Conservation (phyloP, 37 sponge, comb jelly and placozoan genomes). For the Sycon ciliatum region DNA sequence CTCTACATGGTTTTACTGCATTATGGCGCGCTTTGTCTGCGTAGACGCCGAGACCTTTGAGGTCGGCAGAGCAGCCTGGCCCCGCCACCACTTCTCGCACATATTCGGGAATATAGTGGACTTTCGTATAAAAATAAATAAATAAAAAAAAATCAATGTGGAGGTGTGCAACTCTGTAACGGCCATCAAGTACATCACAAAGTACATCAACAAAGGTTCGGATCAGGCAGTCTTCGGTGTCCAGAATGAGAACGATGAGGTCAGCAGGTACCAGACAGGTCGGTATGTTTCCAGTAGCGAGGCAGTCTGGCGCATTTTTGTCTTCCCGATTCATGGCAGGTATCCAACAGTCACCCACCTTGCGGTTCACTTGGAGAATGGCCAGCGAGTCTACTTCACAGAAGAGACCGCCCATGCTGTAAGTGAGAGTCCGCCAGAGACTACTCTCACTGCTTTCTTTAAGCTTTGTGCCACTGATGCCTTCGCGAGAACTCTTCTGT, state of each 20-base stretch:
- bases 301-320: conserved; percentile 38
- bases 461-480: conserved; percentile 22
- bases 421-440: neutral
- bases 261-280: conserved; percentile 15
- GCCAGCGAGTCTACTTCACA: conserved; percentile 38
- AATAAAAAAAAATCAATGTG: too few relatives aligned
- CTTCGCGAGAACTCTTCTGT: conserved; percentile 29
- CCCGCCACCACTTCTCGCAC: too few relatives aligned
- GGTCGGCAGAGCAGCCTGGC: too few relatives aligned
- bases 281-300: conserved; percentile 38
- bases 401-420: neutral
- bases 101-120: too few relatives aligned
- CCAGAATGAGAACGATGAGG: conserved; percentile 20
- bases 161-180: conserved; percentile 42
- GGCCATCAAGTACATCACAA: conserved; percentile 49
- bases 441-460: conserved; percentile 42
- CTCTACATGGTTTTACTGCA: too few relatives aligned
- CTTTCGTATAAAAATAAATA: too few relatives aligned
- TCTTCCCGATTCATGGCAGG: conserved; percentile 34
- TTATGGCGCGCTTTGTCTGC: too few relatives aligned
- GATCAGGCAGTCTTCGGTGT: conserved; percentile 28
- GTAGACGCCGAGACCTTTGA: too few relatives aligned
- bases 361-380: conserved; percentile 41
- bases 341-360: conserved; percentile 32
- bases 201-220: conserved; percentile 47